A percentile compares a stretch with the other conserved stretches of the same genome.
phyloP scores from a whole-genome alignment of 1,140 invertebrate genomes.

The Pollicipes pollicipes region DNA sequence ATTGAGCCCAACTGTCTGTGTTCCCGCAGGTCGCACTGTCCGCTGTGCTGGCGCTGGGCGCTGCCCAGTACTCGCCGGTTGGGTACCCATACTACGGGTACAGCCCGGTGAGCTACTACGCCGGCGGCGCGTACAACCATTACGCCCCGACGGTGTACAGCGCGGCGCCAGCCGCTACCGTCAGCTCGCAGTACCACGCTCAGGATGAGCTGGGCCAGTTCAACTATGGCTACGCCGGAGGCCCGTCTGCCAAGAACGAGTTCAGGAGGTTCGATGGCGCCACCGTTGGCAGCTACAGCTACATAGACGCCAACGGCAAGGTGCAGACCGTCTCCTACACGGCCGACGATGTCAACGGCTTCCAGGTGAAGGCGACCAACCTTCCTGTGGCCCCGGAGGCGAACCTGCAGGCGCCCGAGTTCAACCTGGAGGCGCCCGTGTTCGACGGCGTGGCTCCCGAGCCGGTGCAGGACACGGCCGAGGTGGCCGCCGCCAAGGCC shows the following conservation, averaged over 20 bases:
- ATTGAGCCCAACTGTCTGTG: neutral
- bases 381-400: constrained; percentile 10
- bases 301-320: constrained; percentile 19
- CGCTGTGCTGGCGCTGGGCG: neutral
- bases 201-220: constrained; percentile 24
- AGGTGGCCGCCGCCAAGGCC: constrained; percentile 13
- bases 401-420: neutral
- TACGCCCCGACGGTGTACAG: neutral
- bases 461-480: constrained; percentile 11
- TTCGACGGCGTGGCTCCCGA: constrained; percentile 16
- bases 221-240: constrained; percentile 38
- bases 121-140: neutral
- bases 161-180: constrained; percentile 6
- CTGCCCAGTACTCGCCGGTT: neutral
- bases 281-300: constrained; percentile 17
- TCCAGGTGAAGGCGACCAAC: constrained; percentile 17
- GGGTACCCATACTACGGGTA: neutral
- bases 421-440: constrained; percentile 16
- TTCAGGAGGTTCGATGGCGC: constrained; percentile 17
- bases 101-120: constrained; percentile 3
- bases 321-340: constrained; percentile 19
- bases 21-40: neutral
- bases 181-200: constrained; percentile 17
- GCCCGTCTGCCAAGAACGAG: constrained; percentile 17
- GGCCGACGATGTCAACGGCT: constrained; percentile 17